phyloP scores from a whole-genome alignment of 2,113 vertebrate species.

The Xiphophorus maculatus region DNA sequence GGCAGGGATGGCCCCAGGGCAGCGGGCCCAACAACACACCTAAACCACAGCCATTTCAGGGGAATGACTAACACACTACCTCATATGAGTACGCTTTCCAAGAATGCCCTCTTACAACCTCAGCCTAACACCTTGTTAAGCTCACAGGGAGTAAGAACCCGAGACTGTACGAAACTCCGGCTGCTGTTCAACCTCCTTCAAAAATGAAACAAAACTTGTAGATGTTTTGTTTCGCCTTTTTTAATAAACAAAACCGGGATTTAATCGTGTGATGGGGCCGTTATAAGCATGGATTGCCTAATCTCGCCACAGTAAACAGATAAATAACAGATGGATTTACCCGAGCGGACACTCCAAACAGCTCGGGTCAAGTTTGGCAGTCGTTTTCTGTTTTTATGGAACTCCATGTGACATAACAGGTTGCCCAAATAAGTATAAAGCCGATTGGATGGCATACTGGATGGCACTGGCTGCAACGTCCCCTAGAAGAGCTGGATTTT shows the following conservation, averaged over 20 bases:
- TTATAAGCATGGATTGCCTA: constrained; percentile 32
- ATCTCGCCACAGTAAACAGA: constrained; percentile 52
- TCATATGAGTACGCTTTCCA: constrained; percentile 47
- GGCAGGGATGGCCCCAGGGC: constrained; percentile 47
- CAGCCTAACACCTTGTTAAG: constrained; percentile 25
- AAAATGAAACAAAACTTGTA: constrained; percentile 26
- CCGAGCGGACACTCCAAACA: constrained; percentile 13
- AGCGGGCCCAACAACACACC: constrained; percentile 43
- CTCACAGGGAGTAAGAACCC: constrained; percentile 5
- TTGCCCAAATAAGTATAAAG: background rate
- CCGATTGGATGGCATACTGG: too few relatives aligned
- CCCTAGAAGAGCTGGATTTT: background rate
- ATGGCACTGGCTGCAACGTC: background rate
- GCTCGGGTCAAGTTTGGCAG: constrained; percentile 21
- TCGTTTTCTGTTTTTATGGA: constrained; percentile 1
- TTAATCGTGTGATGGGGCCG: constrained; percentile 28
- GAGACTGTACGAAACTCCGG: constrained; percentile 43
- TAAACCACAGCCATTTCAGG: constrained; percentile 38
- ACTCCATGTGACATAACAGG: too few relatives aligned
- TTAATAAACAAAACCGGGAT: constrained; percentile 28
- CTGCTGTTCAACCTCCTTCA: constrained; percentile 16
- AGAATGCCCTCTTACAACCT: constrained; percentile 46
- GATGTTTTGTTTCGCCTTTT: background rate
- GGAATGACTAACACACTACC: constrained; percentile 41
- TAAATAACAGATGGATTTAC: constrained; percentile 52